Evolutionary conservation across 2,113 vertebrate species (phyloP).

Genomic region (Tragelaphus buxtoni): DNA sequence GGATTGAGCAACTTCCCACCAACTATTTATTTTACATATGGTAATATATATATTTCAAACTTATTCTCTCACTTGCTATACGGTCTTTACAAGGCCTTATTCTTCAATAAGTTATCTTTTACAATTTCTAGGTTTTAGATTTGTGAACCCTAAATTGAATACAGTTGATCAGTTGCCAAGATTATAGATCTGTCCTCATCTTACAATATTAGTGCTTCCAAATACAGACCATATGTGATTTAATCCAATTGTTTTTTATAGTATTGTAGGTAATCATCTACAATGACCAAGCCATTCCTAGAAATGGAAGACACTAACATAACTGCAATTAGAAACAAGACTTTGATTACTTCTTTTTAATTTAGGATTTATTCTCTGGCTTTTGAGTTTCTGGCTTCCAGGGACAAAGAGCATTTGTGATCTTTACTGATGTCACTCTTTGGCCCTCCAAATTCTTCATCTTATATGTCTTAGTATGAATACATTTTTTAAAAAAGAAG

Average conservation of each 20-base stretch:
- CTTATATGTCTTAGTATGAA: neutral
- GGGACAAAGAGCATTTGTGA: neutral
- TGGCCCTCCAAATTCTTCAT: neutral
- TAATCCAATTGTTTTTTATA: neutral
- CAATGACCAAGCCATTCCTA: neutral
- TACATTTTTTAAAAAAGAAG: neutral
- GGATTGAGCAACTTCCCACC: neutral
- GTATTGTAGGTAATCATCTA: neutral
- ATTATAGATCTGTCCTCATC: neutral
- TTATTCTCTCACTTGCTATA: neutral
- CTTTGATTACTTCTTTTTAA: neutral
- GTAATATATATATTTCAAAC: neutral
- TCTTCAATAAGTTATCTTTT: neutral
- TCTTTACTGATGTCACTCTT: neutral
- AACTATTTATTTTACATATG: neutral
- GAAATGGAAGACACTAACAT: neutral
- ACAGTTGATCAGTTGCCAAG: neutral
- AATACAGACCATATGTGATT: neutral
- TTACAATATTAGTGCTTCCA: neutral
- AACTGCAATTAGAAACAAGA: neutral
- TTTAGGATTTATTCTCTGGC: neutral
- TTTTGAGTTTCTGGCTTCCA: neutral
- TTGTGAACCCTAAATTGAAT: neutral
- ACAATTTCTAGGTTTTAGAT: neutral
- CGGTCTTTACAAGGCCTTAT: neutral